These are phyloP conservation scores for Phycodurus eques DNA, from an alignment of 2,113 vertebrate species.

Conservation along the genomic window DNA sequence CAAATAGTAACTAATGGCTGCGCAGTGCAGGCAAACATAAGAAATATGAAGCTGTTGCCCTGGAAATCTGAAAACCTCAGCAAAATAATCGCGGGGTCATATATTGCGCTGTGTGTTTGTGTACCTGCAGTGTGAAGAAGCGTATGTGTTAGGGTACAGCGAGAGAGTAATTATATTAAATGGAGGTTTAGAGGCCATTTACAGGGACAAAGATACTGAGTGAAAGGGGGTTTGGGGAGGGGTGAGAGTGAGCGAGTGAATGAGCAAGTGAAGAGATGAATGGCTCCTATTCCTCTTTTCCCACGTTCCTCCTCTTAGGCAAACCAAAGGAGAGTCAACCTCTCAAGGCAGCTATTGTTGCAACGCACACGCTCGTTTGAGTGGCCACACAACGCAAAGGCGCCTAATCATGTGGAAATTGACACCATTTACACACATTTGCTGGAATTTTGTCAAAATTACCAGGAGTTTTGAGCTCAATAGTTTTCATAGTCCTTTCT, in stretches of 20 bases:
- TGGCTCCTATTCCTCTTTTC: conserved; percentile 76
- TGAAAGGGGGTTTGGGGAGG: conserved; percentile 56
- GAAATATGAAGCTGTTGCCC: conserved; percentile 20
- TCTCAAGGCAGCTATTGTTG: conserved; percentile 64
- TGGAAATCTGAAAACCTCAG: conserved; percentile 20
- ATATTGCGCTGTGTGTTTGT: conserved; percentile 26
- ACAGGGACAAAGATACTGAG: conserved; percentile 64
- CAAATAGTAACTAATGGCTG: conserved; percentile 11
- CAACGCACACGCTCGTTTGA: conserved; percentile 50
- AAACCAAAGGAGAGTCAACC: conserved; percentile 69
- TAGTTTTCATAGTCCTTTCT: not conserved
- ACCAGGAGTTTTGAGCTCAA: conserved; percentile 13
- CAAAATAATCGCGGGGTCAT: conserved; percentile 21
- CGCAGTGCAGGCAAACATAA: conserved; percentile 9
- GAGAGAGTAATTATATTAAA: conserved; percentile 55
- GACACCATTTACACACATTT: conserved; percentile 29
- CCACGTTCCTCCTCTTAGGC: conserved; percentile 70
- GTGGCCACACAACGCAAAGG: conserved; percentile 31
- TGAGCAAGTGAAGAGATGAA: conserved; percentile 70
- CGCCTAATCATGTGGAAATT: conserved; percentile 15
- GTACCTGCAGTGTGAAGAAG: conserved; percentile 22
- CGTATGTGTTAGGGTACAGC: conserved; percentile 53
- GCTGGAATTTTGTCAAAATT: conserved; percentile 20
- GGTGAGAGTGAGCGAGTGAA: conserved; percentile 56
- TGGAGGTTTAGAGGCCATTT: conserved; percentile 72